Evolutionary conservation across 2,113 vertebrate species (phyloP).

Genomic region (Thamnophis sirtalis): DNA sequence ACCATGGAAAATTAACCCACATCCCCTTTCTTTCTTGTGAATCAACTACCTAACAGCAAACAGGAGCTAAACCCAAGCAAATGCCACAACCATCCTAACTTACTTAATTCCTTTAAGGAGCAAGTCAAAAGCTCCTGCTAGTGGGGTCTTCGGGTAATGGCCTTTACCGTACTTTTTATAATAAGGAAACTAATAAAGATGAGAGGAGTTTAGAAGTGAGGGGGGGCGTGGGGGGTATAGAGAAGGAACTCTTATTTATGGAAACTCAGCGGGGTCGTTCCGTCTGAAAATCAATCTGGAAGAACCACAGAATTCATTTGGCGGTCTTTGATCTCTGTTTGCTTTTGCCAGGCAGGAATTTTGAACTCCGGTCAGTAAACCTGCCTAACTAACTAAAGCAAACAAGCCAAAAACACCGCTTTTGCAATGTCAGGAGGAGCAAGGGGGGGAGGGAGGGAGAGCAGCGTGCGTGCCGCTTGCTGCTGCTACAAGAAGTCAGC

Average conservation of each 20-base stretch:
- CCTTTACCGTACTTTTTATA: neutral
- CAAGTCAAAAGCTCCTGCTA: neutral
- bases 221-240: too few species aligned
- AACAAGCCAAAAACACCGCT: constrained; percentile 52
- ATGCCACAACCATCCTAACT: constrained; percentile 38
- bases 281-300: constrained; percentile 37
- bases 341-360: constrained; percentile 61
- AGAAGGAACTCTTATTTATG: constrained; percentile 32
- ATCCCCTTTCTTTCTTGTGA: constrained; percentile 32
- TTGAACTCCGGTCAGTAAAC: constrained; percentile 57
- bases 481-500: constrained; percentile 5
- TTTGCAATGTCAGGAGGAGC: constrained; percentile 62
- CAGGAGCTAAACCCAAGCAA: constrained; percentile 1
- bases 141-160: neutral
- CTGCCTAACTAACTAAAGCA: constrained; percentile 52
- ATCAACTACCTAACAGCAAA: neutral
- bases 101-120: neutral
- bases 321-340: constrained; percentile 68
- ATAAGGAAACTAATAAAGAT: neutral
- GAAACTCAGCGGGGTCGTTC: constrained; percentile 19
- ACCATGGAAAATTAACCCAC: constrained; percentile 40
- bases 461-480: constrained; percentile 18
- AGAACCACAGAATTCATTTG: constrained; percentile 57
- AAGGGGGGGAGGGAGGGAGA: constrained; percentile 17
- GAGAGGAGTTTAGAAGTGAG: neutral